phyloP scores from a whole-genome alignment of 2,888 invertebrate species.

The Drosophila nr. fundita region DNA sequence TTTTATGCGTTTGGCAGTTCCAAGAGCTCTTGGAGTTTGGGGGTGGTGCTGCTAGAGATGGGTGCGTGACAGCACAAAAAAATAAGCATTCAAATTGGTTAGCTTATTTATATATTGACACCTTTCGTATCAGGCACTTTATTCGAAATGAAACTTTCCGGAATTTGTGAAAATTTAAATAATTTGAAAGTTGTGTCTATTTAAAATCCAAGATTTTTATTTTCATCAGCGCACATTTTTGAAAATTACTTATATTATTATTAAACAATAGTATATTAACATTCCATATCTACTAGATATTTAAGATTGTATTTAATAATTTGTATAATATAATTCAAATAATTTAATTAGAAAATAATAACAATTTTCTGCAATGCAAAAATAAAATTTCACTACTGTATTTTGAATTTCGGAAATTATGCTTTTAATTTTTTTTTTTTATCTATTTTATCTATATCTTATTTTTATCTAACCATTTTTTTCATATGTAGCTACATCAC shows the following conservation, averaged over 20 bases:
- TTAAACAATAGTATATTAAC: not conserved
- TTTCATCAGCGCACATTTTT: not conserved
- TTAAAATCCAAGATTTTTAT: not conserved
- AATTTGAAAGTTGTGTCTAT: not conserved
- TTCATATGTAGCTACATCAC: no score
- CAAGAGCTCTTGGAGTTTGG: conserved; percentile 49
- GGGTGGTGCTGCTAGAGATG: conserved; percentile 47
- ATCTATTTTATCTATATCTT: no score
- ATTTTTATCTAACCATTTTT: no score
- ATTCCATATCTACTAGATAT: not conserved
- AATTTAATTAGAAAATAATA: not conserved
- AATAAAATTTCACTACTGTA: not conserved
- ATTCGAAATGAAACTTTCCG: not conserved
- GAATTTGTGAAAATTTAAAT: not conserved
- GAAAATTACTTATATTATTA: not conserved
- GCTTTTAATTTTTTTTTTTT: not conserved
- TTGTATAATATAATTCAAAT: not conserved
- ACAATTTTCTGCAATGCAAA: not conserved
- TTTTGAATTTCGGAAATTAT: fast-evolving
- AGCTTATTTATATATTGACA: not conserved
- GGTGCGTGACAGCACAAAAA: conserved; percentile 6
- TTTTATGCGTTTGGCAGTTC: conserved; percentile 73
- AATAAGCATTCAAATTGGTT: fast-evolving
- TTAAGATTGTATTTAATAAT: not conserved
- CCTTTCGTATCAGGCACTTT: not conserved